These are phyloP conservation scores for Chloropsis cyanopogon DNA, from an alignment of 2,113 vertebrate species.

Conservation along the genomic window DNA sequence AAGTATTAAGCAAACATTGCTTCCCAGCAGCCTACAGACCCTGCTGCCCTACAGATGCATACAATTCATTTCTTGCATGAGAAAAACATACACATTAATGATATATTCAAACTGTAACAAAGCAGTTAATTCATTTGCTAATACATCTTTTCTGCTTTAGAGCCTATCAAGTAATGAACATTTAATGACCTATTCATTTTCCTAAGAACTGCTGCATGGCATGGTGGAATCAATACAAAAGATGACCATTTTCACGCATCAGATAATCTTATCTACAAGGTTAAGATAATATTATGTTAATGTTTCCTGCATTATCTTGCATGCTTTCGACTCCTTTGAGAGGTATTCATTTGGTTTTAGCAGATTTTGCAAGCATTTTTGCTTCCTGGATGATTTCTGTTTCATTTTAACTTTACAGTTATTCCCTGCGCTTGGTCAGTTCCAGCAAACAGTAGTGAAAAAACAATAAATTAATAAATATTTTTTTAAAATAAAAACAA, in stretches of 20 bases:
- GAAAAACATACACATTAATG: constrained; percentile 45
- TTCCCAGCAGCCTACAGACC: not conserved
- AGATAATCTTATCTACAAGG: constrained; percentile 70
- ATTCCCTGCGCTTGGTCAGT: not conserved
- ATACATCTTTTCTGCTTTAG: constrained; percentile 60
- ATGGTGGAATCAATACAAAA: constrained; percentile 58
- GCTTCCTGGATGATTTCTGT: not conserved
- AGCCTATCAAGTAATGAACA: constrained; percentile 57
- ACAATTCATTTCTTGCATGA: not conserved
- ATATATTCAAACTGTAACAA: constrained; percentile 55
- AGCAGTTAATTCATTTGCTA: constrained; percentile 64
- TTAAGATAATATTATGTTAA: constrained; percentile 70
- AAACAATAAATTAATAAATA: not conserved
- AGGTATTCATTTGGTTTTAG: constrained; percentile 44
- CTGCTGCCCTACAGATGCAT: not conserved
- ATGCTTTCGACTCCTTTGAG: constrained; percentile 36
- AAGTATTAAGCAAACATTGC: not conserved
- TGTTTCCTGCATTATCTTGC: constrained; percentile 55
- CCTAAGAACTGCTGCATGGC: constrained; percentile 40
- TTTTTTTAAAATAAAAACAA: not conserved
- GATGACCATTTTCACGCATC: constrained; percentile 67
- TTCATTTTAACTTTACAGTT: not conserved
- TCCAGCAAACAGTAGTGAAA: not conserved
- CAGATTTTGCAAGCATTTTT: constrained; percentile 17
- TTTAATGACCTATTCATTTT: constrained; percentile 64